Evolutionary conservation across 2,888 invertebrate genomes (phyloP), one percentile per base, ranked within the genome.

Genomic region (Hirtodrosophila confusa): DNA sequence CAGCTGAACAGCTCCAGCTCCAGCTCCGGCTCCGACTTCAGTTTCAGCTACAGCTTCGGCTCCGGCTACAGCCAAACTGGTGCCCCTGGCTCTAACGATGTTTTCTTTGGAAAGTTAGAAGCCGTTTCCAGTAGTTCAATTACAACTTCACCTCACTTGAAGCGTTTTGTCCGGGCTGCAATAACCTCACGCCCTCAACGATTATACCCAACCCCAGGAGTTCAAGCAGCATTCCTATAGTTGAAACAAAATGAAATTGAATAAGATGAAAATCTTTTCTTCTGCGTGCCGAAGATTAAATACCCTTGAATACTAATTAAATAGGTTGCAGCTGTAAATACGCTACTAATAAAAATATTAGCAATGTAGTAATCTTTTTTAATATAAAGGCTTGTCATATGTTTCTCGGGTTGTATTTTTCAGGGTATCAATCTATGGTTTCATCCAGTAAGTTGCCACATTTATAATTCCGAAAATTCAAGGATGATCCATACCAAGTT

Each of bases 121-220:
- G 83, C 85, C 87, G 79, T 78, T 82, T 86, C 79, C 87, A 85
- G 86, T 87, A 85, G 84, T 85, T 87, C 79, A 82, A 85, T 85
- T 85, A 85, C 88, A 87, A 79, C 77, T 77, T 76, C 77, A 85
- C 73, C 78, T 73, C 75, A 76, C 82, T 84, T 75, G 45, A 73
- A 69, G 79, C 72, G 75, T 85, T 87, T 84, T 84, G 82, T 85
- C 69, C 57, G 43, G 24, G 55, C 43, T 37, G 48, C 47, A 44
- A 49, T 37, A 53, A 35, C 64, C 35, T 35, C 33, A 54, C 53
- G 36, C 67, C 48, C 44, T 40, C 54, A 63, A 51, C 64, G 53
- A 79, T 66, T 53, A 65, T 58, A 54, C 23, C 47, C 50, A 29
- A 31, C 29, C 9, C 23, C 37, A 17, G 43, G 27, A 48, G 24